These are phyloP conservation scores for Ennomos erosarius DNA, from an alignment of 2,888 invertebrate species.

Conservation along the genomic window DNA sequence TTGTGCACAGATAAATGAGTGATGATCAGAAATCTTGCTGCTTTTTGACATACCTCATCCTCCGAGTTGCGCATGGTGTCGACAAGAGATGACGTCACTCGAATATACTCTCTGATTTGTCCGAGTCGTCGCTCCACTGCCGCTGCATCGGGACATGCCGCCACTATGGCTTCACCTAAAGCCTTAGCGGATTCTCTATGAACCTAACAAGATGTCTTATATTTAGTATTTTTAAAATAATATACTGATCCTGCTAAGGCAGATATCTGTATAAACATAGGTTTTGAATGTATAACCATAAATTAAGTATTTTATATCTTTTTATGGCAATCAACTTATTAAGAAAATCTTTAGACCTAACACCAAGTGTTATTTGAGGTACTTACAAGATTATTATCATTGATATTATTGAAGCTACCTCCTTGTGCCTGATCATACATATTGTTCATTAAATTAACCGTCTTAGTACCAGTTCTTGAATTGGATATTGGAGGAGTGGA, in stretches of 20 bases:
- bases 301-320: too few species aligned
- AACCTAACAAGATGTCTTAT: constrained; percentile 47
- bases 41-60: constrained; percentile 84
- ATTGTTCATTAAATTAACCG: constrained; percentile 78
- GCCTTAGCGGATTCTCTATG: constrained; percentile 77
- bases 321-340: too few species aligned
- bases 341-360: too few species aligned
- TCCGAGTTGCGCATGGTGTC: constrained; percentile 88
- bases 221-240: too few species aligned
- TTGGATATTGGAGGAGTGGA: constrained; percentile 63
- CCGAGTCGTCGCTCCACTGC: constrained; percentile 89
- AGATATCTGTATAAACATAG: too few species aligned
- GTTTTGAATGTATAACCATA: too few species aligned
- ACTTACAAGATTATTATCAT: constrained; percentile 75
- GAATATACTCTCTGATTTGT: constrained; percentile 90
- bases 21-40: too few species aligned
- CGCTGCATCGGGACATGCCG: constrained; percentile 86
- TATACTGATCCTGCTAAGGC: too few species aligned
- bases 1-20: not conserved
- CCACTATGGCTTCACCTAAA: constrained; percentile 77
- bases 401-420: constrained; percentile 71
- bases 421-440: constrained; percentile 79
- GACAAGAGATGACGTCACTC: constrained; percentile 89
- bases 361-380: not conserved
- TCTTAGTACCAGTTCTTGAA: constrained; percentile 70